Evolutionary conservation across 2,113 vertebrate genomes (phyloP).

Genomic region (Brachypodius melanocephalos): DNA sequence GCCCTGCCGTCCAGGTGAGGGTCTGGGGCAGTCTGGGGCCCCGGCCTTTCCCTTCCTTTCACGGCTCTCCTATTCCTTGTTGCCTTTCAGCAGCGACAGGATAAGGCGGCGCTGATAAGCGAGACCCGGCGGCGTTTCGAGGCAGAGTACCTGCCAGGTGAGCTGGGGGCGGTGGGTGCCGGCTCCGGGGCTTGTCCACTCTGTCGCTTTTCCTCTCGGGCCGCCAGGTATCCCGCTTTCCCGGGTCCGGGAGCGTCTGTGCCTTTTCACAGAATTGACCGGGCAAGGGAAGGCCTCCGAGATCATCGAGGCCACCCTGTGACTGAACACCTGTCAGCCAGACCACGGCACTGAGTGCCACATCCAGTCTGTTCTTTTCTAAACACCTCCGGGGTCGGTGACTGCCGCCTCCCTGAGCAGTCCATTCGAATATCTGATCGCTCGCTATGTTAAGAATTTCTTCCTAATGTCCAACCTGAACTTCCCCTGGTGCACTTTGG

Average conservation of each 20-base stretch:
- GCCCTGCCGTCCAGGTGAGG: neutral
- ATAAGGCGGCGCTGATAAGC: conserved; percentile 79
- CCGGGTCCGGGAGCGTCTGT: rapidly evolving
- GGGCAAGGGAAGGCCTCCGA: neutral
- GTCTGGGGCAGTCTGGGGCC: neutral
- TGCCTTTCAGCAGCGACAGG: conserved; percentile 47
- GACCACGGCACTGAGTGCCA: neutral
- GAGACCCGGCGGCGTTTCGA: conserved; percentile 86
- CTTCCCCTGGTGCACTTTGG: neutral
- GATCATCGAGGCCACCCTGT: neutral
- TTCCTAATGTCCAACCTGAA: rapidly evolving
- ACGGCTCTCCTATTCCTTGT: neutral
- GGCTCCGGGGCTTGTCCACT: neutral
- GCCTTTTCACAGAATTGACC: neutral
- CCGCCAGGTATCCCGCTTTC: rapidly evolving
- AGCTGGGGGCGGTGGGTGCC: neutral
- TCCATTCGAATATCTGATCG: neutral
- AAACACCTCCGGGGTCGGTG: rapidly evolving
- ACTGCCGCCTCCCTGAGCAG: neutral
- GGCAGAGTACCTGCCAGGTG: conserved; percentile 85
- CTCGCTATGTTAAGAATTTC: neutral
- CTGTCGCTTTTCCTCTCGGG: neutral
- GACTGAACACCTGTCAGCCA: neutral
- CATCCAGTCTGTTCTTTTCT: no score
- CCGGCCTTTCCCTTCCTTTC: neutral